phyloP scores from a whole-genome alignment of 2,113 vertebrate genomes.

The Leptosomus discolor region DNA sequence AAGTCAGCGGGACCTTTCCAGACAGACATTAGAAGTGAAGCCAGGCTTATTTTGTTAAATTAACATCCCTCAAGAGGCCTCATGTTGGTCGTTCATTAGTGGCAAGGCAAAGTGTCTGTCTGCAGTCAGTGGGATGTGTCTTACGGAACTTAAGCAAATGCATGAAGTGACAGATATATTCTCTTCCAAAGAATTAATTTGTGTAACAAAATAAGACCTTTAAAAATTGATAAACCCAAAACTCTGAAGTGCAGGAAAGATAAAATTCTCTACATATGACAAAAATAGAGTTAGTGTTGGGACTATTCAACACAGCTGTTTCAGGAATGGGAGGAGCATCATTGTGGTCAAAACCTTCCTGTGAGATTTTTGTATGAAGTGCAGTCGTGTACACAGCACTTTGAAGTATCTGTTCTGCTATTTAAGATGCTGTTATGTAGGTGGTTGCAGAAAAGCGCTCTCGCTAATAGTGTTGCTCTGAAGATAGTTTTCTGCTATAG shows the following conservation, averaged over 20 bases:
- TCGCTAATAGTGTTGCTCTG: not conserved
- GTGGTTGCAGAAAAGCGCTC: not conserved
- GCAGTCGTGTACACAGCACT: not conserved
- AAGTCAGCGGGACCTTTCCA: not conserved
- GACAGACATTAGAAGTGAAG: not conserved
- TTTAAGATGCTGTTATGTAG: not conserved
- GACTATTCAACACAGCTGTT: not conserved
- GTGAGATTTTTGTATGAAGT: not conserved
- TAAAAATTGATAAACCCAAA: not conserved
- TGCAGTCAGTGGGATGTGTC: not conserved
- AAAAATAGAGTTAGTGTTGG: not conserved
- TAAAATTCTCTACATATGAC: not conserved
- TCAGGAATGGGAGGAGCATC: not conserved
- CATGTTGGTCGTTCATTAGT: not conserved
- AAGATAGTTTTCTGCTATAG: slow-evolving; percentile 23
- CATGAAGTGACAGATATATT: accelerated
- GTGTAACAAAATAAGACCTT: not conserved
- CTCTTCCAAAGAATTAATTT: not conserved
- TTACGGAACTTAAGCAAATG: not conserved
- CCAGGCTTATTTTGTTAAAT: not conserved
- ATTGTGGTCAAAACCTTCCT: not conserved
- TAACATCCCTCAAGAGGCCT: not conserved
- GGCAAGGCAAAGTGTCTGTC: not conserved
- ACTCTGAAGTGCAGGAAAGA: not conserved
- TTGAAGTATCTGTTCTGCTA: not conserved